Base-by-base conservation (phyloP, 1,140 invertebrate species). In the Sminthurinus signatus region DNA sequence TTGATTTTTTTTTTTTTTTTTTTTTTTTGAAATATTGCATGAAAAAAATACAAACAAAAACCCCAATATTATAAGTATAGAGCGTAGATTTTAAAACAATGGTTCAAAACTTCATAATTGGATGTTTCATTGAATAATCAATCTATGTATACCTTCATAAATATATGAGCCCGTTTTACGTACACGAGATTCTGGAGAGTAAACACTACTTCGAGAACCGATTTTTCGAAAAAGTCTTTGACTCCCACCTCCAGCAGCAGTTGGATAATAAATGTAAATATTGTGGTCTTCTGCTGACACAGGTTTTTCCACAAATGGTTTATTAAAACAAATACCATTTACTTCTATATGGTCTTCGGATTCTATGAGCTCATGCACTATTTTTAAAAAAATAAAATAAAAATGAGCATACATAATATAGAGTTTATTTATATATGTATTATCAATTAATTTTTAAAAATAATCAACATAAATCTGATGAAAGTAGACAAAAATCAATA, bases 191-290 rank as follows among this genome's bases (percentile, higher is more conserved):
- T 97, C 93, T 12, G 92, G 89, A 1, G 93, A 97, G 78, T 99
- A 99, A 43, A 98, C 94, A 78, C 93, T 97, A 76, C 94, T 98
- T 54, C 96, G 83, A 76, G 93, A 96, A 55, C 95, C 96, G 77
- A 99, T 98, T 89, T 98, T 99, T 75, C 96, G 84, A 79, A 99
- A 99, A 43, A 99, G 80, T 72, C 94, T 82, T 76, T 99, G 96
- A 76, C 92, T 95, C 2, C 96, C 96, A 2, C 89, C 89, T 2
- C 97, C 97, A n/a, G 96, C 97, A 2, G 92, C 94, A 2, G 93
- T 93, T 0, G 96, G 97, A 80, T 98, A 99, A 78, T 99, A 99
- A 73, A 99, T 99, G 76, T 98, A 98, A 75, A 99, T 97, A 76
- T 99, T 99, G 77, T 99, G 97, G 80, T 99, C 96, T 80, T 99